phyloP scores from a whole-genome alignment of 1,140 invertebrate genomes.

The Zophobas morio region DNA sequence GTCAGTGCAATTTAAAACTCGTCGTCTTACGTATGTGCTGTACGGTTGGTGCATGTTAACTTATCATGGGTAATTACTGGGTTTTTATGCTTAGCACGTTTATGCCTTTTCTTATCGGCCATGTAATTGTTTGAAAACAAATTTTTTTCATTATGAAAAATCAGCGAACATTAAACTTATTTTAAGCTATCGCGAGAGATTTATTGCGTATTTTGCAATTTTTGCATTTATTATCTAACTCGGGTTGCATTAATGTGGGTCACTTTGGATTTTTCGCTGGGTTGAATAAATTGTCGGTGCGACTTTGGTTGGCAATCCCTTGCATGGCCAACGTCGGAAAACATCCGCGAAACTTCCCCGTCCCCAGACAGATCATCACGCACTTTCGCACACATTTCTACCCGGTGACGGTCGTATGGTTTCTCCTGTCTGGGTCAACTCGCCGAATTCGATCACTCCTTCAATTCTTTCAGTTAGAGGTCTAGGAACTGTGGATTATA shows the following conservation, averaged over 20 bases:
- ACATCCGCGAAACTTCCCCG: conserved; percentile 2
- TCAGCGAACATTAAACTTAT: conserved; percentile 29
- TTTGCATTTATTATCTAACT: conserved; percentile 19
- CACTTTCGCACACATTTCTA: not conserved
- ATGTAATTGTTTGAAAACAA: conserved; percentile 29
- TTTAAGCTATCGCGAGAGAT: conserved; percentile 9
- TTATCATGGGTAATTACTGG: conserved; percentile 8
- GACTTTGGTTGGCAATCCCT: not conserved
- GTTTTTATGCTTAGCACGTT: conserved; percentile 26
- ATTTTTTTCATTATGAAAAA: conserved; percentile 24
- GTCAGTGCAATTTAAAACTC: conserved; percentile 8
- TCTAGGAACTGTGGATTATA: conserved; percentile 60
- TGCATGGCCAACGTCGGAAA: not conserved
- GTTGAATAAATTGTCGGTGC: conserved; percentile 1
- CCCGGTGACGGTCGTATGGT: conserved; percentile 15
- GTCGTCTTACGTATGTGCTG: not conserved
- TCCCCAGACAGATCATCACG: not conserved
- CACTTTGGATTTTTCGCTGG: conserved; percentile 4
- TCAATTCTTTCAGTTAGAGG: conserved; percentile 47
- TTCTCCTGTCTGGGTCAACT: conserved; percentile 49
- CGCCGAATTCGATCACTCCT: conserved; percentile 53
- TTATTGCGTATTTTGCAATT: conserved; percentile 14
- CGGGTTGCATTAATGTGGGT: conserved; percentile 20
- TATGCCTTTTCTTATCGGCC: conserved; percentile 23
- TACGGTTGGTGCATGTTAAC: not conserved